phyloP scores from a whole-genome alignment of 2,888 invertebrate species.

The Erpobdella octoculata region DNA sequence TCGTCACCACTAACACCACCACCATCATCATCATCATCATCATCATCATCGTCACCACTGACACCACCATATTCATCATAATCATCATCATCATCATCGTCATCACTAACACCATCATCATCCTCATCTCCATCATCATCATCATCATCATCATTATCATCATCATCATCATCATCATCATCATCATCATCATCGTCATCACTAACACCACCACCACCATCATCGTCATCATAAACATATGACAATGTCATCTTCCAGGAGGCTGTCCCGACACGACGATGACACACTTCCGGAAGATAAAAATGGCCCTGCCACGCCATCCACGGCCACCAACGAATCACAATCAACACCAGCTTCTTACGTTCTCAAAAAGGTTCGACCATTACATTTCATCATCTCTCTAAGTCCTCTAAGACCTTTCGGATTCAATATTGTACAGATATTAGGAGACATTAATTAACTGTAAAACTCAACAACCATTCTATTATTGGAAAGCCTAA shows the following conservation, averaged over 20 bases:
- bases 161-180: constrained; percentile 13
- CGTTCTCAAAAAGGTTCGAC: neutral
- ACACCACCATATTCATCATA: constrained; percentile 2
- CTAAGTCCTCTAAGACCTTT: too few species aligned
- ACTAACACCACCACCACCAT: neutral
- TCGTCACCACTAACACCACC: neutral
- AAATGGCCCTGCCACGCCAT: constrained; percentile 2
- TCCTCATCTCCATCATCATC: constrained; percentile 20
- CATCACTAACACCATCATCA: constrained; percentile 17
- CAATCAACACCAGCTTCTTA: neutral
- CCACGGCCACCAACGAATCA: too few species aligned
- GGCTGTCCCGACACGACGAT: neutral
- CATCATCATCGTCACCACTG: neutral
- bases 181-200: constrained; percentile 20
- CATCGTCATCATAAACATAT: neutral
- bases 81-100: constrained; percentile 21
- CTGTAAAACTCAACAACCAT: too few species aligned
- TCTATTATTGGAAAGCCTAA: too few species aligned
- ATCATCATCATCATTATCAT: constrained; percentile 25
- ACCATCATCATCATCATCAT: neutral
- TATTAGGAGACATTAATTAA: too few species aligned
- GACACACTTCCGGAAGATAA: neutral
- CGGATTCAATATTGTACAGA: too few species aligned
- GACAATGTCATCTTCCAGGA: neutral
- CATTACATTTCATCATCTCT: neutral